Base-by-base conservation (phyloP, 2,888 invertebrate genomes). In the Incurvaria masculella region DNA sequence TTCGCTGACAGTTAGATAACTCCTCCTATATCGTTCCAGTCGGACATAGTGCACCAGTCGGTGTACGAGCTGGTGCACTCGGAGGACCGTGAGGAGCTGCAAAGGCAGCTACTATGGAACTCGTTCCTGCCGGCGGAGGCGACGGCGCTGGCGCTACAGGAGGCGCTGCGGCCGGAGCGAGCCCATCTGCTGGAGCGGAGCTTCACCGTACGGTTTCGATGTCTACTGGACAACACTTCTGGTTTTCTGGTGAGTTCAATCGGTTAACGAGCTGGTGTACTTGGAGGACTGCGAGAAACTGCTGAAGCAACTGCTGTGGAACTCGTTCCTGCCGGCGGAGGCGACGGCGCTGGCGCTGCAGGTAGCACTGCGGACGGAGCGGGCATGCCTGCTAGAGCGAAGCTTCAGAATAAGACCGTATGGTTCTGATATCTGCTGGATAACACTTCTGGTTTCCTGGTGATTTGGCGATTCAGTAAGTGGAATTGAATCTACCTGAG, bases 41-140 rank as follows among this genome's bases (percentile, higher is more conserved):
- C 98, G 59, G 99, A 99, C 73, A 97, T 99, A 61, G 96, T 99
- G 51, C 99, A 99, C 72, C 99, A 99, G 69, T 96, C 97, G 55
- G 97, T 98, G 47, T 97, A 97, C 82, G 99, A 99, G 74, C 80
- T 99, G 68, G 97, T 99, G 53, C 98, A 98, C 75, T 97, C 97
- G 2, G 99, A 99, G 78, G 99, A 99, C 69, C 83, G 99, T 2
- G 98, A 99, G 69, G 98, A 98, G 71, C 83, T 98, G 49, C 97
- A 97, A 66, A 79, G 95, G 47, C 97, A 97, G 71, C 76, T 98
- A 59, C 86, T 94, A 69, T 95, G 95, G 95, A 95, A 94, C 79
- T 93, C 94, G 42, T 94, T 94, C 69, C 82, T 95, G 55, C 91
- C 94, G 52, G 81, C 88, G 10, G 88, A 90, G 65, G 85, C 86